Evolutionary conservation across 2,113 vertebrate genomes (phyloP), one percentile per base, ranked within the genome.

Genomic region (Bos javanicus): DNA sequence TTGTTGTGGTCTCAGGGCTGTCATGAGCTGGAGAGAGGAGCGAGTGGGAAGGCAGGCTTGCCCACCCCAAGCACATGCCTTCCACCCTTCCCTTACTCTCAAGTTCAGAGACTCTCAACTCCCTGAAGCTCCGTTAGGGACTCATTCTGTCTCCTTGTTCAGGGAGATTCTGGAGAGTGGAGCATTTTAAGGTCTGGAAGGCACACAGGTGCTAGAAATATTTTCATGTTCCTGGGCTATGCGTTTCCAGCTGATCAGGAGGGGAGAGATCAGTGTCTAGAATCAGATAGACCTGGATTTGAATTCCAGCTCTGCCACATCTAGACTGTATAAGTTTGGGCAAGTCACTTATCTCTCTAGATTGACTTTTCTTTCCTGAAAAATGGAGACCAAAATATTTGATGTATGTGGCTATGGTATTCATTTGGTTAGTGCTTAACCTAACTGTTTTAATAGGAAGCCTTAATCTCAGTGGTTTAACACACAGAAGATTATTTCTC

Each of bases 71-170:
- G 10, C 16, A 4, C 7, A 3, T 4, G 7, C 25, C 46, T 60
- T 43, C 50, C 10, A 11, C 6, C 5, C 30, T 54, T 39, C 23
- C n/a, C 25, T 91, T 23, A 14, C 25, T 54, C 6, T 8, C 8
- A 14, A 11, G 10, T 43, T 14, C 36, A 13, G 1, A 67, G 87
- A 3, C 43, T 78, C 17, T 5, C 0, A 2, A 5, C 8, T 54
- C 57, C 30, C 14, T 1, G 21, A 52, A 67, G 28, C 30, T 81
- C 50, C 2, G 0, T 17, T 14, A 52, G 74, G 83, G 57, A 13
- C 25, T 88, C 25, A 6, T 7, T 4, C 23, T 56, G 26, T 57
- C 14, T 60, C 57, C 36, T 78, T 39, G 62, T 43, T n/a, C n/a
- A 26, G 87, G 67, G 33, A 59, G 82, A 59, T 6, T 26, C 46